phyloP scores from a whole-genome alignment of 2,113 vertebrate species.

The Myotis yumanensis region DNA sequence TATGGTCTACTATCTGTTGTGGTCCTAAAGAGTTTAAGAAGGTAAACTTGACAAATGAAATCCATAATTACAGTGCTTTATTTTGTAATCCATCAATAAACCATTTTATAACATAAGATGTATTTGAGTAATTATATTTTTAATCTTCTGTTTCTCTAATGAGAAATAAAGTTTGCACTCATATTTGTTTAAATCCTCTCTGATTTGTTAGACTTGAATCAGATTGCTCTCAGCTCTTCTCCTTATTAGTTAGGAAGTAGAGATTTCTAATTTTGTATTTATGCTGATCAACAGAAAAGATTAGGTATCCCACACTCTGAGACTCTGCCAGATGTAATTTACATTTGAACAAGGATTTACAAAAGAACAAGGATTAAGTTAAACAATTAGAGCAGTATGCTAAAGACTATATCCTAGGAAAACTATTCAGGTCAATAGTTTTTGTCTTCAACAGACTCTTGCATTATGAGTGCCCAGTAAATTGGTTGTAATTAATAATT shows the following conservation, averaged over 20 bases:
- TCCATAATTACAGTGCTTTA: conserved; percentile 21
- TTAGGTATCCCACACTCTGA: not conserved
- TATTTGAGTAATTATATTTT: conserved; percentile 43
- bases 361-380: conserved; percentile 50
- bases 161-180: conserved; percentile 56
- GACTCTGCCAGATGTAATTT: conserved; percentile 65
- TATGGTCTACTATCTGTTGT: not conserved
- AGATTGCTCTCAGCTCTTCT: conserved; percentile 17
- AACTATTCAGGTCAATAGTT: conserved; percentile 72
- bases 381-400: conserved; percentile 62
- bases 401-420: conserved; percentile 47
- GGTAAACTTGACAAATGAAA: conserved; percentile 62
- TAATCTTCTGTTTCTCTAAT: conserved; percentile 45
- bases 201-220: conserved; percentile 14
- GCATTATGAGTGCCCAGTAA: conserved; percentile 49
- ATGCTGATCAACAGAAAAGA: conserved; percentile 51
- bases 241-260: conserved; percentile 13
- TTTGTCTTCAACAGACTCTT: conserved; percentile 62
- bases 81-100: conserved; percentile 49
- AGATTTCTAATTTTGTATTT: conserved; percentile 64
- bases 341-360: conserved; percentile 70
- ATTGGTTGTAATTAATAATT: conserved; percentile 71
- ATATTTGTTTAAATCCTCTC: conserved; percentile 52
- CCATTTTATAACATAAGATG: not conserved
- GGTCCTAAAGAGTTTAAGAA: not conserved